A percentile compares a stretch with the other conserved stretches of the same genome.
Evolutionary conservation across 2,797 vertebrate genomes (phyloP).

Genomic region (Mormyrops boulengeri): DNA sequence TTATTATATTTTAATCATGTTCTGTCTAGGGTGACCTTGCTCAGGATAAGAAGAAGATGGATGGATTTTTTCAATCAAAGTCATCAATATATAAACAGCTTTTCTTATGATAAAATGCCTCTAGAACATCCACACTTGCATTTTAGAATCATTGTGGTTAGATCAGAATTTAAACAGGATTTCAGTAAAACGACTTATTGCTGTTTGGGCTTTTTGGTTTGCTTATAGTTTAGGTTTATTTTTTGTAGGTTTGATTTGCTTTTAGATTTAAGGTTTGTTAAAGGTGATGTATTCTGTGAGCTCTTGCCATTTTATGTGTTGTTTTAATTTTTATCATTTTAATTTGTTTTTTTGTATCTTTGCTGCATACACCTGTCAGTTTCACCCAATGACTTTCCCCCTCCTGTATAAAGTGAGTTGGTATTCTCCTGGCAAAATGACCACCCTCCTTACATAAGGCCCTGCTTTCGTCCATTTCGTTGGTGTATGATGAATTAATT

Average conservation of each 20-base stretch:
- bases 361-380: not conserved
- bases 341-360: not conserved
- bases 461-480: not conserved
- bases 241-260: not conserved
- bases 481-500: not conserved
- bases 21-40: not conserved
- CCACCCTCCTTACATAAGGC: not conserved
- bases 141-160: not conserved
- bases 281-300: not conserved
- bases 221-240: not conserved
- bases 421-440: not conserved
- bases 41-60: not conserved
- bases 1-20: not conserved
- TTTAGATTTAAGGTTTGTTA: not conserved
- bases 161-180: not conserved
- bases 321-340: not conserved
- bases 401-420: not conserved
- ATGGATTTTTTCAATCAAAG: not conserved
- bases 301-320: not conserved
- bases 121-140: not conserved
- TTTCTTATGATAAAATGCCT: not conserved
- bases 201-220: not conserved
- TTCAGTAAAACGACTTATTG: not conserved
- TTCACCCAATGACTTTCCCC: not conserved
- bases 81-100: not conserved